Percentiles rank a stretch among this genome's conserved stretches.
Evolutionary conservation across 2,797 vertebrate genomes (phyloP).

Genomic region (Pseudochirops corinnae): DNA sequence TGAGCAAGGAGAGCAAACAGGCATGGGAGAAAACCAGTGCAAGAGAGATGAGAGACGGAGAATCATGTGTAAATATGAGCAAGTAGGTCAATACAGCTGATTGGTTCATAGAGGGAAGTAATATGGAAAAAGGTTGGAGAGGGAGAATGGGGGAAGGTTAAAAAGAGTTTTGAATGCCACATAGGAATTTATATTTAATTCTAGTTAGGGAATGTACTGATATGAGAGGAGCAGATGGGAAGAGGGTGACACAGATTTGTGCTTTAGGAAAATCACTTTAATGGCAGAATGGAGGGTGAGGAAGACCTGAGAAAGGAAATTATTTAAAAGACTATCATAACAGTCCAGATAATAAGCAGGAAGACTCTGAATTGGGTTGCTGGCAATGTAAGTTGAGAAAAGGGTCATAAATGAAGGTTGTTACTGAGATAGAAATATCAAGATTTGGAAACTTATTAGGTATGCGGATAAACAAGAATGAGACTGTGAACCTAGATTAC

Average conservation of each 20-base stretch:
- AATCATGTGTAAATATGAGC: neutral
- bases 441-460: neutral
- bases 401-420: neutral
- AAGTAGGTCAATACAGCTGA: neutral
- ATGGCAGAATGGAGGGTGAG: neutral
- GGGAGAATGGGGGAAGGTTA: neutral
- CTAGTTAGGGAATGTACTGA: neutral
- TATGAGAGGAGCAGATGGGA: neutral
- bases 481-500: neutral
- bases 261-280: neutral
- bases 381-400: neutral
- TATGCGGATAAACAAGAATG: neutral
- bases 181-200: neutral
- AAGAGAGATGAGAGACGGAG: neutral
- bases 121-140: neutral
- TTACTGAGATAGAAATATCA: neutral
- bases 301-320: neutral
- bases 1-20: neutral
- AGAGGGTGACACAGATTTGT: neutral
- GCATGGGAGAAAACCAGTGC: neutral
- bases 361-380: neutral
- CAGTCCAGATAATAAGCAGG: neutral
- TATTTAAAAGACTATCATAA: neutral
- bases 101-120: neutral
- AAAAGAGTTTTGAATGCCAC: neutral